These are phyloP conservation scores for Cheilosia pagana DNA, from an alignment of 2,888 invertebrate genomes.

Conservation along the genomic window DNA sequence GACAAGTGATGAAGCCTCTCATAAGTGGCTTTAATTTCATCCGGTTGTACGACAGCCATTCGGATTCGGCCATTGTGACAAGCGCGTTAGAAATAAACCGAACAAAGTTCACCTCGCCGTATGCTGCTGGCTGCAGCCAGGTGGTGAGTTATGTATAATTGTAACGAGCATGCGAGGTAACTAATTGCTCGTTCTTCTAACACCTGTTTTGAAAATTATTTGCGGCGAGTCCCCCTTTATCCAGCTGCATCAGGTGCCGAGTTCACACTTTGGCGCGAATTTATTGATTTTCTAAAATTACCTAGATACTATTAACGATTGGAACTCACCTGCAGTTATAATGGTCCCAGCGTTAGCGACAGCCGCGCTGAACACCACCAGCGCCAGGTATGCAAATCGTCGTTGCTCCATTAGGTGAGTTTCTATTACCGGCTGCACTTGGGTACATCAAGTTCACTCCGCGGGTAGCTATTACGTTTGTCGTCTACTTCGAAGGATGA, in stretches of 20 bases:
- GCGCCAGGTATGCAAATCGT: constrained; percentile 59
- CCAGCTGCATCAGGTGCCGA: too few relatives aligned
- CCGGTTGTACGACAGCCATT: constrained; percentile 42
- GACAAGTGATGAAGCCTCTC: constrained; percentile 49
- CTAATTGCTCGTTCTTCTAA: constrained; percentile 56
- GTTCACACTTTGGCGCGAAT: constrained; percentile 7
- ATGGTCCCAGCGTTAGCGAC: constrained; percentile 57
- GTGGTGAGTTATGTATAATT: constrained; percentile 48
- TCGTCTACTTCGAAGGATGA: constrained; percentile 29
- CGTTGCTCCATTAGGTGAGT: constrained; percentile 47
- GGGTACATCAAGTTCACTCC: constrained; percentile 52
- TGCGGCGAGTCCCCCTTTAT: too few relatives aligned
- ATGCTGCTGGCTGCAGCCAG: constrained; percentile 23
- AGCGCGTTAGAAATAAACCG: constrained; percentile 31
- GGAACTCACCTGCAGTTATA: constrained; percentile 65
- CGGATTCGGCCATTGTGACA: constrained; percentile 4
- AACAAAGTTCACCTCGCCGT: constrained; percentile 38
- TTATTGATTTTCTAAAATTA: constrained; percentile 33
- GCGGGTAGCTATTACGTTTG: constrained; percentile 17
- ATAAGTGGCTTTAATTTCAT: constrained; percentile 53
- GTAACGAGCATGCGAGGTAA: constrained; percentile 39
- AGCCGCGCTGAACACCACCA: constrained; percentile 23
- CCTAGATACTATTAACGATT: constrained; percentile 40
- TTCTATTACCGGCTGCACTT: constrained; percentile 44
- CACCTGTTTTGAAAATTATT: constrained; percentile 8